Evolutionary conservation across 2,797 vertebrate genomes (phyloP).

Genomic region (Sebastes miniatus): DNA sequence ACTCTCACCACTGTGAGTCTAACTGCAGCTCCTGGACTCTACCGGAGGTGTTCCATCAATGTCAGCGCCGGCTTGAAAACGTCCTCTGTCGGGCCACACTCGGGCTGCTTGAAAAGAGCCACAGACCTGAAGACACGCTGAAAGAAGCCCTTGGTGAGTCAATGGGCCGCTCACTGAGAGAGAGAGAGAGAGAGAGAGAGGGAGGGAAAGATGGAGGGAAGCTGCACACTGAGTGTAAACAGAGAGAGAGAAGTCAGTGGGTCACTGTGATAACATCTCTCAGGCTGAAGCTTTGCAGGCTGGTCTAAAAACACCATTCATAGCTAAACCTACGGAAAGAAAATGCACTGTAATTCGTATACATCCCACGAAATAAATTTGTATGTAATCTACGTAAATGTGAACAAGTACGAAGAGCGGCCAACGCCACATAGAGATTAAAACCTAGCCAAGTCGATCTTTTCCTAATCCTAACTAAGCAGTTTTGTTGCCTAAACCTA

Average conservation of each 20-base stretch:
- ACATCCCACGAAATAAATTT: too few relatives aligned
- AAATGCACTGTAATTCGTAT: too few relatives aligned
- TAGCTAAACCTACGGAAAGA: too few relatives aligned
- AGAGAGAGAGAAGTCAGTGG: background rate
- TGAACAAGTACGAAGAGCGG: too few relatives aligned
- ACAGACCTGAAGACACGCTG: conserved; percentile 51
- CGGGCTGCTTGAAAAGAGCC: conserved; percentile 33
- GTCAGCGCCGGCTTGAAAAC: conserved; percentile 64
- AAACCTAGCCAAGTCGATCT: too few relatives aligned
- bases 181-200: background rate
- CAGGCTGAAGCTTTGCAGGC: background rate
- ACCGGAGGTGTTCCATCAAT: conserved; percentile 67
- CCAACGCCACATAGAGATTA: too few relatives aligned
- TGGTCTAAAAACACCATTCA: too few relatives aligned
- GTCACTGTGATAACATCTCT: conserved; percentile 15
- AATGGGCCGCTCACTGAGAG: conserved; percentile 37
- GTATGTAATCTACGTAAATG: too few relatives aligned
- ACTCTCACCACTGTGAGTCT: conserved; percentile 62
- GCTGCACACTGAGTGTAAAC: background rate
- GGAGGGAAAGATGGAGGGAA: background rate
- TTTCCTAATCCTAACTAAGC: too few relatives aligned
- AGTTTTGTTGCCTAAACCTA: too few relatives aligned
- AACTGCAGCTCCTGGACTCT: conserved; percentile 50
- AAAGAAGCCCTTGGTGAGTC: conserved; percentile 59
- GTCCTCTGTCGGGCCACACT: conserved; percentile 64